phyloP scores from a whole-genome alignment of 1,140 invertebrate species.

The Wasmannia auropunctata region DNA sequence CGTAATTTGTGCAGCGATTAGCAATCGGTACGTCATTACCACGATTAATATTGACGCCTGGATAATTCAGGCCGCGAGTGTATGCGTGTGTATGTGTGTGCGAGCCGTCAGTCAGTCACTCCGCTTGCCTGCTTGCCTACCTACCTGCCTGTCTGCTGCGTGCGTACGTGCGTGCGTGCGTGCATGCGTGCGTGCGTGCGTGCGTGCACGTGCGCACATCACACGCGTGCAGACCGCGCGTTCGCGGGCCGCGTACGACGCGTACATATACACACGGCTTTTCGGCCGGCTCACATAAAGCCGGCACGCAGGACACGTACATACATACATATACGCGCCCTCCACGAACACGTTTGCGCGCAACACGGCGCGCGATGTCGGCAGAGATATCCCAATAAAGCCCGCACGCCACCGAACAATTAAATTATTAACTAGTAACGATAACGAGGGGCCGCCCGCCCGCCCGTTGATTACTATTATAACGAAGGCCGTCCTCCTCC shows the following conservation, averaged over 20 bases:
- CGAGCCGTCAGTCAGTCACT: constrained; percentile 36
- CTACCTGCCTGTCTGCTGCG: background rate
- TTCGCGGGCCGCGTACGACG: constrained; percentile 5
- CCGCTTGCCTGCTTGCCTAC: background rate
- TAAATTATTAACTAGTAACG: constrained; percentile 85
- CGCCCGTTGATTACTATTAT: constrained; percentile 82
- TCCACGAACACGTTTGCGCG: background rate
- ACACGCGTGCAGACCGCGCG: constrained; percentile 24
- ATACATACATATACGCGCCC: background rate
- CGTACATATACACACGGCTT: no score
- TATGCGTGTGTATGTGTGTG: background rate
- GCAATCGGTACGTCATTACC: constrained; percentile 67
- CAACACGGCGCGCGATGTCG: constrained; percentile 74
- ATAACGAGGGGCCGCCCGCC: constrained; percentile 78
- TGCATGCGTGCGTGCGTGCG: no score
- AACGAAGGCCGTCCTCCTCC: constrained; percentile 80
- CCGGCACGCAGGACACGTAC: background rate
- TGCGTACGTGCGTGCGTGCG: no score
- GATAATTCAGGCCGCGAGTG: constrained; percentile 49
- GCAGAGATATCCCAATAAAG: constrained; percentile 83
- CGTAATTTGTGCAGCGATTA: constrained; percentile 70
- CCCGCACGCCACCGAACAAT: constrained; percentile 83
- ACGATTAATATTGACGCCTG: constrained; percentile 71
- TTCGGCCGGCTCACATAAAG: constrained; percentile 37
- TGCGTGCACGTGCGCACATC: constrained; percentile 1